phyloP scores from a whole-genome alignment of 2,888 invertebrate genomes.

The Ectemnius cavifrons region DNA sequence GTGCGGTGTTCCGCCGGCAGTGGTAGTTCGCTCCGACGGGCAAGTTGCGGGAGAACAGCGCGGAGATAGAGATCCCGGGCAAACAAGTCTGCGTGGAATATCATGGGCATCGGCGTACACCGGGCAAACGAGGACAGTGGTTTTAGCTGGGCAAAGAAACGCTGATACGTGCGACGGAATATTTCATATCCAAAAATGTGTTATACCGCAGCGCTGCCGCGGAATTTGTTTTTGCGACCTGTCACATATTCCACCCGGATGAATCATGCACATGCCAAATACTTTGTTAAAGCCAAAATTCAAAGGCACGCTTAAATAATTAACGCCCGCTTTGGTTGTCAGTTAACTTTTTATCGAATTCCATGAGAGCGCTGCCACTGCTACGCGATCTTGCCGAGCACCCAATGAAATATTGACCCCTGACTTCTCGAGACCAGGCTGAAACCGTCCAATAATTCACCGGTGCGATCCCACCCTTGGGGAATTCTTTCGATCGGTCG shows the following conservation, averaged over 20 bases:
- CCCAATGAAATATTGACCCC: constrained; percentile 27
- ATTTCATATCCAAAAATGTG: constrained; percentile 40
- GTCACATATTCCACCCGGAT: constrained; percentile 32
- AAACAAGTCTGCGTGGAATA: constrained; percentile 1
- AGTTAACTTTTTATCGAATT: constrained; percentile 48
- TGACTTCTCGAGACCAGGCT: constrained; percentile 14
- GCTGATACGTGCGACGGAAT: constrained; percentile 41
- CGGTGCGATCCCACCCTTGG: no score
- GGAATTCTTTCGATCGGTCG: no score
- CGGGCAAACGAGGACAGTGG: no score
- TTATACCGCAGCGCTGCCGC: constrained; percentile 41
- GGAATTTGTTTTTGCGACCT: constrained; percentile 41
- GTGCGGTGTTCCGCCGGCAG: not conserved
- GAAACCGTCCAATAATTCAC: constrained; percentile 2
- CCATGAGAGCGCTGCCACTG: constrained; percentile 5
- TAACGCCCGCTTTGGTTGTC: constrained; percentile 34
- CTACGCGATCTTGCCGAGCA: constrained; percentile 6
- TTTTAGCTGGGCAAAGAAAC: constrained; percentile 23
- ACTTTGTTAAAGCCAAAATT: constrained; percentile 40
- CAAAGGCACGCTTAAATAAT: constrained; percentile 52
- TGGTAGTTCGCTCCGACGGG: no score
- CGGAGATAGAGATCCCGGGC: no score
- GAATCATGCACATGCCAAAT: constrained; percentile 34
- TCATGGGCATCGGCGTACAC: constrained; percentile 8
- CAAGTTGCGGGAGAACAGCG: no score